A percentile compares a stretch with the other conserved stretches of the same genome.
Evolutionary conservation across 2,113 vertebrate species (phyloP).

Genomic region (Tetrao urogallus): DNA sequence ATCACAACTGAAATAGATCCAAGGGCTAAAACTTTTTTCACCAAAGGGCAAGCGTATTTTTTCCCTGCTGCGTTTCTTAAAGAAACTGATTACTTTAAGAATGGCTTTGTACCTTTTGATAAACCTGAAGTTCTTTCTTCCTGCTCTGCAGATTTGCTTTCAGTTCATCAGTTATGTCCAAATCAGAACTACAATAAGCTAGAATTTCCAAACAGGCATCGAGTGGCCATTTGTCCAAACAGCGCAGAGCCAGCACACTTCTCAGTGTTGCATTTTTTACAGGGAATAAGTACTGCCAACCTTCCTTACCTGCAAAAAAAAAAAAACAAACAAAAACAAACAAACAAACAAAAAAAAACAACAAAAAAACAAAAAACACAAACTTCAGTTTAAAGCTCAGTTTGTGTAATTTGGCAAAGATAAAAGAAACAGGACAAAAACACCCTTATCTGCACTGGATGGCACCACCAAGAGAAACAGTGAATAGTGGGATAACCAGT

Average conservation of each 20-base stretch:
- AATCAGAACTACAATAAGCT: conserved; percentile 88
- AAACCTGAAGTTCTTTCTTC: conserved; percentile 87
- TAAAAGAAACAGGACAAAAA: background rate
- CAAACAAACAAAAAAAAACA: conserved; percentile 20
- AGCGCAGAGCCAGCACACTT: conserved; percentile 83
- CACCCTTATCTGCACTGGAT: background rate
- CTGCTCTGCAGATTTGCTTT: conserved; percentile 80
- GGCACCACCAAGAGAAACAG: background rate
- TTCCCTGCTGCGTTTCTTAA: background rate
- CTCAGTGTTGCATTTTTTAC: conserved; percentile 85
- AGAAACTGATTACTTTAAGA: background rate
- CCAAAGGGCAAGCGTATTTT: background rate
- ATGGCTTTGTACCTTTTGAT: conserved; percentile 81
- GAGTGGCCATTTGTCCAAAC: conserved; percentile 89
- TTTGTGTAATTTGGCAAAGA: background rate
- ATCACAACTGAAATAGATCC: background rate
- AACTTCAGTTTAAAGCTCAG: background rate
- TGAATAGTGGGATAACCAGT: background rate
- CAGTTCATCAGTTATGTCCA: conserved; percentile 69
- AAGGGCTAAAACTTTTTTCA: background rate
- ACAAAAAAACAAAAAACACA: conserved; percentile 19
- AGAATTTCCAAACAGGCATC: conserved; percentile 88
- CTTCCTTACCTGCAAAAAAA: conserved; percentile 77
- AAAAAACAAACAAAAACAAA: too few species aligned
- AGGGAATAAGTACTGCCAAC: conserved; percentile 84